Base-by-base conservation (phyloP, 2,797 vertebrate species). In the Poecilia picta region DNA sequence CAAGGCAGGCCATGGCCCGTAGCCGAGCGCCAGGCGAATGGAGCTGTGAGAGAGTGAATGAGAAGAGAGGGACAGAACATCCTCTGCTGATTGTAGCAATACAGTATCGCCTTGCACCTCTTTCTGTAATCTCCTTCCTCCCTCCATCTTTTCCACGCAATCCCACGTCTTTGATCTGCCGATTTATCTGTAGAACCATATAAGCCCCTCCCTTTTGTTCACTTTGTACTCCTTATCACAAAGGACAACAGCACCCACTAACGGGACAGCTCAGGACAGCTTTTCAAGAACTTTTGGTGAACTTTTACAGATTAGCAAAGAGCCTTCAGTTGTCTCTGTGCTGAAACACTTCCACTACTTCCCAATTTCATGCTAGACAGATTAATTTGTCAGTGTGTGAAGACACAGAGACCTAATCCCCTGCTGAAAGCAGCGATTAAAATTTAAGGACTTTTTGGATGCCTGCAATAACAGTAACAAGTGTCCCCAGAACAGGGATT, bases 11-110 rank as follows among this genome's bases (percentile, higher is more conserved):
- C 64, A 1, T 81, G 87, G 86, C 83, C 84, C 7, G 23, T 49
- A 76, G 90, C 85, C 83, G 79, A 86, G 80, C 64, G 15, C 72
- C 59, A 68, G 75, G 36, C 36, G 43, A 68, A 83, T 77, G 46
- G 66, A 36, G 68, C 78, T 43, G 46, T 43, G 73, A 79, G 76
- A 72, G n/a, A 59, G 81, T 55, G 82, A 84, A 77, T 31, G 47
- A 81, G 46, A 74, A 5, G 73, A 66, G 81, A 55, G 72, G 46
- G 59, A 70, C 41, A 45, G 68, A 71, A 71, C 68, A 72, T 79
- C 82, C 81, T 51, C n/a, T 90, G 89, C 89, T 92, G 87, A 92
- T 82, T 70, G 43, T 73, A 81, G 86, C 88, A 89, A 75, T 85
- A 86, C 31, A 74, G 70, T 70, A 46, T 86, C 72, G 71, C 82